phyloP scores from a whole-genome alignment of 2,888 invertebrate genomes.

The Sabellastarte sp. region DNA sequence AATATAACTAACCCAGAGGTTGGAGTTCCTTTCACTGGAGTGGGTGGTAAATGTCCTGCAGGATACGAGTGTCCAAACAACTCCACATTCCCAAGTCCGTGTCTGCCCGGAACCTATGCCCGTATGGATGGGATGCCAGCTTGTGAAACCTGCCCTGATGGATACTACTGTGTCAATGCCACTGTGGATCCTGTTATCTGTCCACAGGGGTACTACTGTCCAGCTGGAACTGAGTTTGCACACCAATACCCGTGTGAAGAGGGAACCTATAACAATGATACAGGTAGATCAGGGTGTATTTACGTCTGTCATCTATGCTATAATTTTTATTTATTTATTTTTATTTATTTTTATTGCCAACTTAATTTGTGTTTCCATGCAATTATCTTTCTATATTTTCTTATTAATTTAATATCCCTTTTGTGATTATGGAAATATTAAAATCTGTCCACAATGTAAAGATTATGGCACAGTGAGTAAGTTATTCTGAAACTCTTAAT shows the following conservation, averaged over 20 bases:
- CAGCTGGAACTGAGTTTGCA: slow-evolving; percentile 41
- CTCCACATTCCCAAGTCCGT: slow-evolving; percentile 45
- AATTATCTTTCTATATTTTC: too few species aligned
- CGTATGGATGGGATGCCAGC: slow-evolving; percentile 32
- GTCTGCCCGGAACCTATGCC: slow-evolving; percentile 54
- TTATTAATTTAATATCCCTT: too few species aligned
- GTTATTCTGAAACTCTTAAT: too few species aligned
- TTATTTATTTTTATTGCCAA: too few species aligned
- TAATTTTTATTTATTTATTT: too few species aligned
- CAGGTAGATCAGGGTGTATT: too few species aligned
- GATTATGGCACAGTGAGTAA: too few species aligned
- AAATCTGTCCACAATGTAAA: too few species aligned
- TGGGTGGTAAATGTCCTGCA: slow-evolving; percentile 47
- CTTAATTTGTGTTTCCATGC: too few species aligned
- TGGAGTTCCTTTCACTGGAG: slow-evolving; percentile 39
- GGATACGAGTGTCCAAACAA: slow-evolving; percentile 50
- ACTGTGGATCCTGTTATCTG: slow-evolving; percentile 44
- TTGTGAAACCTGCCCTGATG: slow-evolving; percentile 46
- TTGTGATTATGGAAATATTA: too few species aligned
- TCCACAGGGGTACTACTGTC: slow-evolving; percentile 51
- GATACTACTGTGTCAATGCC: slow-evolving; percentile 49
- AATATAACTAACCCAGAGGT: slow-evolving; percentile 38
- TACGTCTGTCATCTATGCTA: too few species aligned
- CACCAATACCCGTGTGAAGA: slow-evolving; percentile 49
- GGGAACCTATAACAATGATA: slow-evolving; percentile 53